Evolutionary conservation across 1,140 invertebrate genomes (phyloP), one percentile per base, ranked within the genome.

Genomic region (Nebria ingens): DNA sequence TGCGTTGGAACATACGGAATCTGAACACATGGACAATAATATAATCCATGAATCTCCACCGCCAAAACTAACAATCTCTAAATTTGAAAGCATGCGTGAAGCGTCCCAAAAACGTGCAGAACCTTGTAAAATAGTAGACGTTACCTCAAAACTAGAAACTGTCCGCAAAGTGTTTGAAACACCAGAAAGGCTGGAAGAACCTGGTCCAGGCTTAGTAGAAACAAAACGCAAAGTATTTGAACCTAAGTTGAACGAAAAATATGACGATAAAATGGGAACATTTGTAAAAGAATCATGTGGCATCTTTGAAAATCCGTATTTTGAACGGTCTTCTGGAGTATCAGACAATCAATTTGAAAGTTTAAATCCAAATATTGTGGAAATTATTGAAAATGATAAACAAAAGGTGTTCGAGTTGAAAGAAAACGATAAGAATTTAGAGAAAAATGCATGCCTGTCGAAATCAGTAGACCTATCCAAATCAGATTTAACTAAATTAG

Each of bases 131-230:
- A 61, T 66, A 2, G 56, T 64, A 6, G 67, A 69, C 21, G 58
- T 65, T 4, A 63, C 62, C 57, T 63, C 62, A 1, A 71, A 67
- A 63, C 60, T 71, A 0, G 66, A 66, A 52, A 64, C 66, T 38
- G 64, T 69, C 1, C 68, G 62, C 29, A 70, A 66, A 49, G 68
- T 65, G 55, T 68, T 71, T 50, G 67, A 70, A 61, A 56, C 54
- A 13, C 21, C 45, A 17, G 62, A 62, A 56, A 51, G 50, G 51
- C 29, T 55, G 25, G 53, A 56, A n/a, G 52, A 63, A 51, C 52
- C 60, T 53, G 63, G 58, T 51, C 55, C 63, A 9, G 65, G 60
- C 34, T 69, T 63, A 57, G 67, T 71, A 1, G 61, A 67, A 54
- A 51, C 63, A 19, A 58, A 64, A 1, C 69, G 68, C 55, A 63